Base-by-base conservation (phyloP, 2,113 vertebrate species). In the Cephalopterus ornatus region DNA sequence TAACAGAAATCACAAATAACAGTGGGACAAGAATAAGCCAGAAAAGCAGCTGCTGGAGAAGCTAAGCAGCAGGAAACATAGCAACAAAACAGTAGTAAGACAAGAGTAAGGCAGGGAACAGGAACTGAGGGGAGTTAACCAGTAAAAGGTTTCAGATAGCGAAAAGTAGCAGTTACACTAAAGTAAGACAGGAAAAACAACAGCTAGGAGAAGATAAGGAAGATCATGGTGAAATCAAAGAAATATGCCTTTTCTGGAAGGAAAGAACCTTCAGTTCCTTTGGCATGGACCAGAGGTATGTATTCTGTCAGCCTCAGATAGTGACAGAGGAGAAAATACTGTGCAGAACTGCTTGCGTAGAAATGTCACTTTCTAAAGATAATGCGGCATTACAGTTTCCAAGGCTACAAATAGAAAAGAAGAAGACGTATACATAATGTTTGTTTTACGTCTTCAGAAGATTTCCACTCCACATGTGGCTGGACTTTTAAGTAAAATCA, bases 381-480 rank as follows among this genome's bases (percentile, higher is more conserved):
- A 97, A 92, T 72, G 56, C 66, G 81, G 85, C 82, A 14, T 61
- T 95, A 91, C 84, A 78, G 94, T 96, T 96, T 92, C 94, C 93
- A 95, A 87, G 94, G 93, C 87, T 96, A 95, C 56, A 0, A 85
- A 72, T n/a, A 28, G 21, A 55, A 63, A 87, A 84, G 88, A 71
- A 49, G 63, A 82, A 6, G n/a, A 86, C 49, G 91, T 89, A 94
- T 42, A 76, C 79, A 86, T 94, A 95, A 89, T 32, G 14, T 75
- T 95, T 92, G 52, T 74, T 95, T 95, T 42, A 74, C 18, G 32
- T 91, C 61, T 95, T 95, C 73, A 89, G 73, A 95, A 92, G 76
- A 81, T 61, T 90, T 56, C 59, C 41, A 72, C 86, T 92, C 80
- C 49, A 85, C 44, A 44, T 87, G 86, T 61, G 61, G 73, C 74